Percentiles rank a stretch among this genome's conserved stretches.
Evolutionary conservation across 2,888 invertebrate species (phyloP).

Genomic region (Trypoxylon attenuatum): DNA sequence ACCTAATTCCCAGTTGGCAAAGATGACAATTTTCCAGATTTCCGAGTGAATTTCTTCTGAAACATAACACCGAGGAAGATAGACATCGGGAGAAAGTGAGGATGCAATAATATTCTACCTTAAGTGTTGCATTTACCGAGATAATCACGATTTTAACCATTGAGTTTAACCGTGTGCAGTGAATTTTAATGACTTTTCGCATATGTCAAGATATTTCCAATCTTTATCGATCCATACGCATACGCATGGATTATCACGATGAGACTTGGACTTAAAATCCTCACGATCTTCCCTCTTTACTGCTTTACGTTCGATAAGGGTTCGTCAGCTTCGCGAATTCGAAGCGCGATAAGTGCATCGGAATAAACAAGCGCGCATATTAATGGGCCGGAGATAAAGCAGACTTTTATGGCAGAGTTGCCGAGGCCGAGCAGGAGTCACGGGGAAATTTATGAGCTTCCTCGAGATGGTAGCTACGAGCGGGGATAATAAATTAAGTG

Average conservation of each 20-base stretch:
- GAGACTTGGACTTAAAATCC: no score
- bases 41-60: no score
- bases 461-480: not conserved
- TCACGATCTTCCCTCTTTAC: no score
- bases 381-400: not conserved
- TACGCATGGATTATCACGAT: conserved; percentile 27
- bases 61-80: no score
- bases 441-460: not conserved
- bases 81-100: conserved; percentile 20
- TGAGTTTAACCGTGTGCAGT: conserved; percentile 51
- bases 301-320: no score
- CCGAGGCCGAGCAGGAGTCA: not conserved
- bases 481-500: not conserved
- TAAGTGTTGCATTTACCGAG: no score
- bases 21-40: no score
- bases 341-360: not conserved
- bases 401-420: not conserved
- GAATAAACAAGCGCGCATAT: not conserved
- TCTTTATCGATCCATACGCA: conserved; percentile 43
- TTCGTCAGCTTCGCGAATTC: no score
- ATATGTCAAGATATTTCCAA: conserved; percentile 43
- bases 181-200: conserved; percentile 49
- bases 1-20: no score
- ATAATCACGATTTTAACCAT: conserved; percentile 30
- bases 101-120: conserved; percentile 28